Evolutionary conservation across 2,888 invertebrate species (phyloP).

Genomic region (Euphydryas editha): DNA sequence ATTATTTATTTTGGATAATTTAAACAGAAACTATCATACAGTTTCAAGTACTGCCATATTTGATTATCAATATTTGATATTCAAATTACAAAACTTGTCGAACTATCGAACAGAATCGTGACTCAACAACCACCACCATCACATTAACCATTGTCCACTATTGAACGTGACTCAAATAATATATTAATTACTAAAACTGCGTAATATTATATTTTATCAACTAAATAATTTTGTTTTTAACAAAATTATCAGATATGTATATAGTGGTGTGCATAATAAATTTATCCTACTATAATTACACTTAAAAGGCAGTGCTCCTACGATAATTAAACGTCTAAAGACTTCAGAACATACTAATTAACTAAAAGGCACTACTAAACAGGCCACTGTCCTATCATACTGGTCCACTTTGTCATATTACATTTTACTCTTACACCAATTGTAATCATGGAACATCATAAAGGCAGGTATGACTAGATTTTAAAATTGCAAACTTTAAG

Average conservation of each 20-base stretch:
- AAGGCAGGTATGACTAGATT: conserved; percentile 6
- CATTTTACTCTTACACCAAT: conserved; percentile 11
- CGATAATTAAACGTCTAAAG: conserved; percentile 44
- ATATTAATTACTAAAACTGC: not conserved
- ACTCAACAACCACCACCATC: too few relatives aligned
- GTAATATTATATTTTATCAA: not conserved
- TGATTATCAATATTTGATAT: too few relatives aligned
- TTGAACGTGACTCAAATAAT: not conserved
- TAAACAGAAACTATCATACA: too few relatives aligned
- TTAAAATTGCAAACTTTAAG: not conserved
- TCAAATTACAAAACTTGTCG: too few relatives aligned
- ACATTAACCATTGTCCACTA: too few relatives aligned
- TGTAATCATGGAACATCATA: not conserved
- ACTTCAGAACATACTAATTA: conserved; percentile 33
- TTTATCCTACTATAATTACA: conserved; percentile 10
- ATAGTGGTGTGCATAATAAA: conserved; percentile 7
- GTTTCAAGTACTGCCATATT: too few relatives aligned
- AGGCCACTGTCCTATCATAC: conserved; percentile 76
- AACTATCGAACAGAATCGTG: too few relatives aligned
- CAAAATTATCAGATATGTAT: conserved; percentile 12
- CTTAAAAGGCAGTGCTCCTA: conserved; percentile 65
- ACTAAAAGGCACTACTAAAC: conserved; percentile 78
- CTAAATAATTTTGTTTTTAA: conserved; percentile 10
- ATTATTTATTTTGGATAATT: too few relatives aligned
- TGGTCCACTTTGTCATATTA: conserved; percentile 62